Evolutionary conservation across 2,888 invertebrate species (phyloP), one percentile per base, ranked within the genome.

Genomic region (Dryobotodes eremita): DNA sequence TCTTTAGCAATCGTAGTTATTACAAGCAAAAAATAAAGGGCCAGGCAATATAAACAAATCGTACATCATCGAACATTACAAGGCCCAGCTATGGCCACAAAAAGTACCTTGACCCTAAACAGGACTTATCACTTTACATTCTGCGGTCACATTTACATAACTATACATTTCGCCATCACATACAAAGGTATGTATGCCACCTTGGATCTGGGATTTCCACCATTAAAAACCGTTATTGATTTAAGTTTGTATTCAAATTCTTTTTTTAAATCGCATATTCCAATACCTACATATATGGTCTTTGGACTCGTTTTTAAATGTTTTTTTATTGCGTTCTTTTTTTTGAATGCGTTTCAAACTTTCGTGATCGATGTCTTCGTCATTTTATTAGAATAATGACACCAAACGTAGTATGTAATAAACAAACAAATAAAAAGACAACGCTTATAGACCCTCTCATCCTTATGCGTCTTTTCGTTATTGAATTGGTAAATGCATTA

Each of bases 71-170:
- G 31, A 26, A 36, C n/a, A 62, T 55, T 42, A 70, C 86, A 88
- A 83, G 79, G 86, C 71, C 61, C 73, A 48, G 55, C 55, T 75
- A 61, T 76, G 75, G 65, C 71, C 77, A 76, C 61, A 64, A 64
- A 23, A 76, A 66, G 59, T 50, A 68, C 88, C 83, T 83, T 88
- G 88, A 87, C 83, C 88, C 62, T 80, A 73, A 79, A 79, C 66
- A 87, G 81, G 85, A 89, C 78, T 75, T 70, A 78, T 65, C 53
- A 85, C 62, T 80, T 83, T 73, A 74, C 72, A 81, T 82, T 71
- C 64, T 81, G 89, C 64, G 87, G 85, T 82, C 78, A 68, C 80
- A 89, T 89, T 88, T 70, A 79, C 82, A 88, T 89, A 77, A 59
- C 64, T 66, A 86, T 62, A 81, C 61, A 84, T 83, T 79, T 88